Base-by-base conservation (phyloP, 2,797 vertebrate genomes). In the Pangasius sanitwongsei region DNA sequence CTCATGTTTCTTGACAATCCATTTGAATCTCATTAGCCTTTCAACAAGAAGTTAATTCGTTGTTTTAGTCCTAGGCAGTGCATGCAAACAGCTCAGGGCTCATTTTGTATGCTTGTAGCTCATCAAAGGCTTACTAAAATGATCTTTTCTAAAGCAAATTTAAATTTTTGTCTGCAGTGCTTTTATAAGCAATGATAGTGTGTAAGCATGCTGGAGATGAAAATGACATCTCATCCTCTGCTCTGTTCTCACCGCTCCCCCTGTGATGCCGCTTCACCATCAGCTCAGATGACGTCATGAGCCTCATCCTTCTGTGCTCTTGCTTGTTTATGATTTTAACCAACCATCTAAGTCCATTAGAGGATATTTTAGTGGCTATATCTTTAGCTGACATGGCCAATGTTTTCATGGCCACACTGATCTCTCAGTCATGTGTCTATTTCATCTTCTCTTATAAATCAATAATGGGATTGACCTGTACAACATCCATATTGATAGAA, bases 221-320 rank as follows among this genome's bases (percentile, higher is more conserved):
- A 87, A 63, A 50, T 55, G 70, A n/a, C 53, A 18, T 59, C 6
- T 55, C 65, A n/a, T 59, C 63, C 84, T 34, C 67, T 37, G 20
- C 63, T 77, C 61, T 41, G 82, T 50, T 78, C 83, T 85, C 57
- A 69, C 25, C 87, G 83, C 90, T 85, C 92, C 91, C 59, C 90
- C 82, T 63, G 86, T 92, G 92, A 91, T 59, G 20, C 74, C 18
- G 11, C 50, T 55, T 34, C 84, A 78, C 70, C 86, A 89, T 90
- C 90, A 87, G 85, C 86, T 89, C 78, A 67, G 90, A 90, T 93
- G 89, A 93, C 65, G 89, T 91, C 90, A 93, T 90, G 28, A 34
- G 44, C 50, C 6, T n/a, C 34, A 44, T 86, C 85, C 75, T 77
- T 89, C 82, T 77, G 61, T 89, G 34, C 74, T 41, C 80, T 53